Percentiles rank a stretch among this genome's conserved stretches.
These are phyloP conservation scores for Stenurella melanura DNA, from an alignment of 2,888 invertebrate species.

Conservation along the genomic window DNA sequence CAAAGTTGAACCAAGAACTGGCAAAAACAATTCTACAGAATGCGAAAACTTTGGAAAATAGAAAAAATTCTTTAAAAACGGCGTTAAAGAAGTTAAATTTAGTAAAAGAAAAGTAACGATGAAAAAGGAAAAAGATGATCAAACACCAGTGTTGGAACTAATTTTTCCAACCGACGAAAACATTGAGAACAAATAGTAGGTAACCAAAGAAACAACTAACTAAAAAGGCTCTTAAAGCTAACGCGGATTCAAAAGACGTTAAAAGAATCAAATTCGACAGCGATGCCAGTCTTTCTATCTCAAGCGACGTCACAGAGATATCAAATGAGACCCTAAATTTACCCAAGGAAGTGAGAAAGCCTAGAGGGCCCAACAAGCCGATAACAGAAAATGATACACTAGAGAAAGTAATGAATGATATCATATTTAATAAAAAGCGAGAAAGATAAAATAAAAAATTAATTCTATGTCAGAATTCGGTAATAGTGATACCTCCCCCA, in stretches of 20 bases:
- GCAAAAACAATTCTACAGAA: slow-evolving; percentile 66
- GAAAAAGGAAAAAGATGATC: slow-evolving; percentile 57
- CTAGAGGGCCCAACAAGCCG: slow-evolving; percentile 53
- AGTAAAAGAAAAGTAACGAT: slow-evolving; percentile 51
- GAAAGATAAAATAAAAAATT: slow-evolving; percentile 61
- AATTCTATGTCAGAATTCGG: slow-evolving; percentile 61
- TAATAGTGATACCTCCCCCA: slow-evolving; percentile 61
- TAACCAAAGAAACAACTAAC: slow-evolving; percentile 56
- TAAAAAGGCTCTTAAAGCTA: slow-evolving; percentile 52
- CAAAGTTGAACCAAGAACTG: slow-evolving; percentile 62
- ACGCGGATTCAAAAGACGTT: slow-evolving; percentile 52
- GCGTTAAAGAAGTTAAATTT: slow-evolving; percentile 63
- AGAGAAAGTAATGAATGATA: slow-evolving; percentile 71
- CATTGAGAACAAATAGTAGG: slow-evolving; percentile 53
- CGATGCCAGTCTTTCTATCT: slow-evolving; percentile 48
- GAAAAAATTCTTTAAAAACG: slow-evolving; percentile 70
- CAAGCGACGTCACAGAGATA: slow-evolving; percentile 53
- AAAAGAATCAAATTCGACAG: slow-evolving; percentile 62
- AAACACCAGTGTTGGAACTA: slow-evolving; percentile 68
- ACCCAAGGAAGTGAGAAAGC: slow-evolving; percentile 51
- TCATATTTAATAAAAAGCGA: slow-evolving; percentile 62
- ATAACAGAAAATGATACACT: slow-evolving; percentile 62
- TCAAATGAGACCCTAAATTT: slow-evolving; percentile 49
- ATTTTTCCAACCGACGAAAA: slow-evolving; percentile 65
- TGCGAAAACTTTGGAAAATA: slow-evolving; percentile 64